Base-by-base conservation (phyloP, 2,113 vertebrate genomes). In the Perca fluviatilis region DNA sequence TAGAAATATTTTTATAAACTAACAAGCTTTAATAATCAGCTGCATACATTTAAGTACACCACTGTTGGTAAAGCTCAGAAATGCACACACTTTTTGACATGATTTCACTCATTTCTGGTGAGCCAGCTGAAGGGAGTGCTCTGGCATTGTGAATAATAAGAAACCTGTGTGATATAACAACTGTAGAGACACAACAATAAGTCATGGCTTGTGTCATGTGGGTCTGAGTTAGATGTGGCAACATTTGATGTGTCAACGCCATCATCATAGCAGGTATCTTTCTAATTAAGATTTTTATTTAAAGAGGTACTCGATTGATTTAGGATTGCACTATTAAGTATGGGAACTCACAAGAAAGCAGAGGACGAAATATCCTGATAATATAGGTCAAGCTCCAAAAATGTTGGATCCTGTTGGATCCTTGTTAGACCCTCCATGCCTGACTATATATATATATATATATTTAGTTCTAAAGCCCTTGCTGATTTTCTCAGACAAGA, bases 131-230 rank as follows among this genome's bases (percentile, higher is more conserved):
- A n/a, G n/a, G n/a, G n/a, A n/a, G 70, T 61, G 75, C 80, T 86
- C 75, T 89, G 79, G 74, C 75, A 80, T 79, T 73, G 54, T 86
- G 57, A 73, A 85, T 80, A 70, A 85, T 70, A 65, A 66, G 64
- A 70, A 49, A 68, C 51, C 23, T 51, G 19, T 83, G 49, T 0
- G 53, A 50, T 36, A 50, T 8, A 43, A 33, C 13, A 65, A 46
- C 57, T 69, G 15, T 18, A 57, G 15, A 64, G 36, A 83, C 9
- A 63, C 25, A 60, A 56, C 27, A 50, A 15, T 43, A 56, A 64
- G 56, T 63, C 57, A 33, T 57, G 33, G 66, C 40, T 53, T 81
- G 63, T 72, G n/a, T 70, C 51, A 67, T 4, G 36, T 68, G 15
- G 15, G 33, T 76, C 50, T 33, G 66, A 69, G 60, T 72, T 70